phyloP scores from a whole-genome alignment of 1,140 invertebrate species.

The Xylocopa sonorina region DNA sequence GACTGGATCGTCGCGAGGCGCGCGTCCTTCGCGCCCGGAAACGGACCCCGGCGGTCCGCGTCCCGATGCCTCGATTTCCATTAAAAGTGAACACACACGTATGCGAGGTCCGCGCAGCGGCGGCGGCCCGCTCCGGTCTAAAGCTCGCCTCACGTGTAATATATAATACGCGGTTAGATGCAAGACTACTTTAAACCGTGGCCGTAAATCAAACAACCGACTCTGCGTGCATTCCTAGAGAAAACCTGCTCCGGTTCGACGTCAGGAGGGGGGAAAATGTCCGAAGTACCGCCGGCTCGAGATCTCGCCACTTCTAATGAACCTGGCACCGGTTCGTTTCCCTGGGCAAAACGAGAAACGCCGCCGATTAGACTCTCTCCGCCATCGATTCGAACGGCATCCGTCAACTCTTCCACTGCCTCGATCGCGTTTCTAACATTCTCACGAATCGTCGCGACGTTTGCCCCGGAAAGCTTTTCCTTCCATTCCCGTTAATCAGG shows the following conservation, averaged over 20 bases:
- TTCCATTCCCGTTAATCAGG: background rate
- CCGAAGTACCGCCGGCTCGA: slow-evolving; percentile 12
- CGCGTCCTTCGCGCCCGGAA: background rate
- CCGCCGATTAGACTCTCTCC: slow-evolving; percentile 1
- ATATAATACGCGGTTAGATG: slow-evolving; percentile 69
- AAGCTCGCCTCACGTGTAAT: slow-evolving; percentile 47
- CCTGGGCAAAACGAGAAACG: slow-evolving; percentile 18
- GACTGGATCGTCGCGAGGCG: background rate
- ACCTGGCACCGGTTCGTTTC: background rate
- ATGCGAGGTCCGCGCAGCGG: background rate
- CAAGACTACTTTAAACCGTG: slow-evolving; percentile 64
- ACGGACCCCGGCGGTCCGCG: background rate
- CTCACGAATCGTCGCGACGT: background rate
- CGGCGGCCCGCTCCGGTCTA: slow-evolving; percentile 13
- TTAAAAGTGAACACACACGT: slow-evolving; percentile 30
- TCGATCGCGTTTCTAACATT: background rate
- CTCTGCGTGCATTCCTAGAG: slow-evolving; percentile 71
- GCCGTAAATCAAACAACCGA: slow-evolving; percentile 70
- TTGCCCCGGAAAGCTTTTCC: background rate
- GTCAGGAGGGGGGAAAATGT: slow-evolving; percentile 61
- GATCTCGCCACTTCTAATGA: slow-evolving; percentile 56
- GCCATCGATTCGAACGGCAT: background rate
- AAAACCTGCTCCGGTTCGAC: slow-evolving; percentile 71
- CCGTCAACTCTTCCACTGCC: background rate
- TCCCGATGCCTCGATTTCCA: slow-evolving; percentile 4